Evolutionary conservation across 2,113 vertebrate genomes (phyloP).

Genomic region (Saiga tatarica): DNA sequence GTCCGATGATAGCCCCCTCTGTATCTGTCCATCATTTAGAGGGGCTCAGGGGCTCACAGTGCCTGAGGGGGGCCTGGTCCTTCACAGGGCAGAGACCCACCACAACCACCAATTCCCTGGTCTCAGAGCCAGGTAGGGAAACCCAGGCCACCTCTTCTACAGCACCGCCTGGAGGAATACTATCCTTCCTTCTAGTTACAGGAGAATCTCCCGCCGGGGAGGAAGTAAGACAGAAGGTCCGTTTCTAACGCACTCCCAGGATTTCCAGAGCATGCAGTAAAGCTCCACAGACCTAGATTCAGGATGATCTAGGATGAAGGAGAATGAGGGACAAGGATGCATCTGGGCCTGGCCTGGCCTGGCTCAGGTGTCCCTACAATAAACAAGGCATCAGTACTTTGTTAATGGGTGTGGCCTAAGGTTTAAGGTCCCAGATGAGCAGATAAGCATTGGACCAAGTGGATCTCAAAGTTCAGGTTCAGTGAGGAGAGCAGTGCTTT

Average conservation of each 20-base stretch:
- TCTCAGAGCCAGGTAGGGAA: background rate
- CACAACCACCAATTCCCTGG: background rate
- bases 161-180: background rate
- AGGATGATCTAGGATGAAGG: background rate
- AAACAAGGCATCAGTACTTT: background rate
- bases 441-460: background rate
- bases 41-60: conserved; percentile 40
- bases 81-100: background rate
- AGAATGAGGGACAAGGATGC: background rate
- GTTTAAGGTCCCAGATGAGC: background rate
- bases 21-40: conserved; percentile 43
- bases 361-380: background rate
- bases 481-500: background rate
- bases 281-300: background rate
- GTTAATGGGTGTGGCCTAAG: too few relatives aligned
- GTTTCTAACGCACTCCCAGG: background rate
- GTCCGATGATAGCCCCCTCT: conserved; percentile 55
- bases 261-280: background rate
- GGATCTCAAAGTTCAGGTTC: background rate
- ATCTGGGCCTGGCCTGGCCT: background rate
- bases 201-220: background rate
- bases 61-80: conserved; percentile 52
- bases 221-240: background rate
- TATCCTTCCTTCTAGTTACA: background rate
- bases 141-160: background rate